phyloP scores from a whole-genome alignment of 2,888 invertebrate species.

The Diaperis boleti region DNA sequence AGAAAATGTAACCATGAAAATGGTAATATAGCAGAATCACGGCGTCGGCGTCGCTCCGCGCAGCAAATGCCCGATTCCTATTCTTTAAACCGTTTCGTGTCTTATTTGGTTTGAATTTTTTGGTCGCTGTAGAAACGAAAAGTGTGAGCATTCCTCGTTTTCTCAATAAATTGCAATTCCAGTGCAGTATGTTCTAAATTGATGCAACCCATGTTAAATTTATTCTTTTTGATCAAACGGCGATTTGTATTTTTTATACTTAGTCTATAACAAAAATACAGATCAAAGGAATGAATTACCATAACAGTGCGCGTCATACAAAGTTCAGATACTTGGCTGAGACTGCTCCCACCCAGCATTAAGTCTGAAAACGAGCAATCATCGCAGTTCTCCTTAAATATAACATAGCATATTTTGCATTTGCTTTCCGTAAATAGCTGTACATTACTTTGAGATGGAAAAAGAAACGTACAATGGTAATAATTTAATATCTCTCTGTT shows the following conservation, averaged over 20 bases:
- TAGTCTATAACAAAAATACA: conserved; percentile 1
- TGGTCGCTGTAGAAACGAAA: too few relatives aligned
- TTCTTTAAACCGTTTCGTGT: too few relatives aligned
- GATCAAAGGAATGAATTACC: conserved; percentile 3
- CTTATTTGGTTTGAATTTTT: too few relatives aligned
- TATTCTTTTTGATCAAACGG: neutral
- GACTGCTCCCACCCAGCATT: conserved; percentile 5
- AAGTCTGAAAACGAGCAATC: conserved; percentile 12
- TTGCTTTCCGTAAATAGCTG: neutral
- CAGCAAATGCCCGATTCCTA: too few relatives aligned
- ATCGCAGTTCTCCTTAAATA: conserved; percentile 4
- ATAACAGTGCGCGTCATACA: conserved; percentile 2
- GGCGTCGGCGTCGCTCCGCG: too few relatives aligned
- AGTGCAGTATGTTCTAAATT: neutral
- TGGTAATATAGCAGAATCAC: too few relatives aligned
- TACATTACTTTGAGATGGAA: neutral
- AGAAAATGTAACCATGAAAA: too few relatives aligned
- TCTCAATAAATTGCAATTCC: neutral
- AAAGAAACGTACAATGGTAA: neutral
- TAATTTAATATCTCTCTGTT: conserved; percentile 11
- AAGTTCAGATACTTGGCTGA: neutral
- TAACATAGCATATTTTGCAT: conserved; percentile 10
- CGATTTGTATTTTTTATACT: neutral
- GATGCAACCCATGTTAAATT: neutral
- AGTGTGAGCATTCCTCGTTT: too few relatives aligned